Percentiles rank a stretch among this genome's conserved stretches.
These are phyloP conservation scores for Piliocolobus tephrosceles DNA, from an alignment of 2,113 vertebrate genomes.

Conservation along the genomic window DNA sequence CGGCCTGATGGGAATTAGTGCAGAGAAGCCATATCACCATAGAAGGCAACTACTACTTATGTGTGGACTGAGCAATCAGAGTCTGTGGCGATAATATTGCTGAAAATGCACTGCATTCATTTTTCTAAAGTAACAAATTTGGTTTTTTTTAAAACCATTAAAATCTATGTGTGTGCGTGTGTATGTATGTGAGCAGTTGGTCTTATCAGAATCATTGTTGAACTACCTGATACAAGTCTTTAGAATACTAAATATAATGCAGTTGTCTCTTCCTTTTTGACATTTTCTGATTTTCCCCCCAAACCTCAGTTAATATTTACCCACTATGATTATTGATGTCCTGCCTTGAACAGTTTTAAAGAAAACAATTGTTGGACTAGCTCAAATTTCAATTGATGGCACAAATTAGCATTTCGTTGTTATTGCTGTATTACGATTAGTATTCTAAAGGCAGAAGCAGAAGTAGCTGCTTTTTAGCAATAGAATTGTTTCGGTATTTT, in stretches of 20 bases:
- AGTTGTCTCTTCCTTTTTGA: conserved; percentile 43
- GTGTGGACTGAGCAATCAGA: conserved; percentile 84
- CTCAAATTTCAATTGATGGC: not conserved
- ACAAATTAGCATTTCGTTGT: not conserved
- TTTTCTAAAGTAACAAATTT: conserved; percentile 80
- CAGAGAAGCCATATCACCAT: conserved; percentile 82
- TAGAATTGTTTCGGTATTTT: conserved; percentile 60
- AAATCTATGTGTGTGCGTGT: conserved; percentile 79
- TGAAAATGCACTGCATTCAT: conserved; percentile 83
- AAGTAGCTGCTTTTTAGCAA: conserved; percentile 77
- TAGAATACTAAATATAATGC: conserved; percentile 76
- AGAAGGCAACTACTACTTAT: conserved; percentile 80
- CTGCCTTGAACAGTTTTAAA: not conserved
- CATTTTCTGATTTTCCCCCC: not conserved
- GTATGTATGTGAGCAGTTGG: conserved; percentile 80
- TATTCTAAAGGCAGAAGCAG: conserved; percentile 84
- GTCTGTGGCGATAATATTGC: conserved; percentile 81
- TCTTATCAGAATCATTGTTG: conserved; percentile 79
- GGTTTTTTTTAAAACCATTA: conserved; percentile 79
- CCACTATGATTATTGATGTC: conserved; percentile 53
- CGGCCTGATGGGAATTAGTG: conserved; percentile 81
- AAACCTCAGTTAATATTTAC: conserved; percentile 61
- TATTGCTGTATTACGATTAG: conserved; percentile 21
- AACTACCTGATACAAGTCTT: conserved; percentile 83
- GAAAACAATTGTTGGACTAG: not conserved